Percentiles rank a stretch among this genome's conserved stretches.
Evolutionary conservation across 2,888 invertebrate genomes (phyloP).

Genomic region (Phaedon cochleariae): DNA sequence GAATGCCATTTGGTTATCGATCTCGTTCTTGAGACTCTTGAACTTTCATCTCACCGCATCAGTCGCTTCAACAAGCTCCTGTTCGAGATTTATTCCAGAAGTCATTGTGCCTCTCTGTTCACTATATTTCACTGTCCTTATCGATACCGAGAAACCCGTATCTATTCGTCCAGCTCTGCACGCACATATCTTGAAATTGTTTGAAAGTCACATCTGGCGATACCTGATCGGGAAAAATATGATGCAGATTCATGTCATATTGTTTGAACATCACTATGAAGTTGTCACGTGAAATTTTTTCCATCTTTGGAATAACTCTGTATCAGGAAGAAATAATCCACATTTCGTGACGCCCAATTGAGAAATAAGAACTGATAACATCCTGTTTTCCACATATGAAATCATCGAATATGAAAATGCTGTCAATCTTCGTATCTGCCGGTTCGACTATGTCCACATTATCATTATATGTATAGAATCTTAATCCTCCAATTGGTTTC

Average conservation of each 20-base stretch:
- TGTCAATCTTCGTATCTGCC: slow-evolving; percentile 23
- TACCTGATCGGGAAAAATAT: slow-evolving; percentile 2
- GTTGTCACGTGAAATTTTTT: background rate
- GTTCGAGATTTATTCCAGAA: too few relatives aligned
- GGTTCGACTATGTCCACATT: slow-evolving; percentile 15
- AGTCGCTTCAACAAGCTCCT: too few relatives aligned
- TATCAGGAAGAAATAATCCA: background rate
- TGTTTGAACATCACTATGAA: background rate
- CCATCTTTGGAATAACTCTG: background rate
- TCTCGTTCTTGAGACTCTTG: too few relatives aligned
- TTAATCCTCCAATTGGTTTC: background rate
- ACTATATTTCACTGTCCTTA: too few relatives aligned
- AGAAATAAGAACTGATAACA: slow-evolving; percentile 30
- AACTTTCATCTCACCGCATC: too few relatives aligned
- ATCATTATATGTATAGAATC: background rate
- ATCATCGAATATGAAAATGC: slow-evolving; percentile 29
- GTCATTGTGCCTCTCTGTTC: too few relatives aligned
- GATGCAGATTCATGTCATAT: slow-evolving; percentile 1
- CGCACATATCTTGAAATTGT: background rate
- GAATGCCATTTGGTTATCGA: too few relatives aligned
- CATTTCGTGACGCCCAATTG: background rate
- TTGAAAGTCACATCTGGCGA: slow-evolving; percentile 4
- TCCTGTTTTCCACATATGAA: slow-evolving; percentile 22
- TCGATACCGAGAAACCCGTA: too few relatives aligned
- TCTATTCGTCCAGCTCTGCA: background rate